These are phyloP conservation scores for Melitaea cinxia DNA, from an alignment of 1,140 invertebrate genomes.

Conservation along the genomic window DNA sequence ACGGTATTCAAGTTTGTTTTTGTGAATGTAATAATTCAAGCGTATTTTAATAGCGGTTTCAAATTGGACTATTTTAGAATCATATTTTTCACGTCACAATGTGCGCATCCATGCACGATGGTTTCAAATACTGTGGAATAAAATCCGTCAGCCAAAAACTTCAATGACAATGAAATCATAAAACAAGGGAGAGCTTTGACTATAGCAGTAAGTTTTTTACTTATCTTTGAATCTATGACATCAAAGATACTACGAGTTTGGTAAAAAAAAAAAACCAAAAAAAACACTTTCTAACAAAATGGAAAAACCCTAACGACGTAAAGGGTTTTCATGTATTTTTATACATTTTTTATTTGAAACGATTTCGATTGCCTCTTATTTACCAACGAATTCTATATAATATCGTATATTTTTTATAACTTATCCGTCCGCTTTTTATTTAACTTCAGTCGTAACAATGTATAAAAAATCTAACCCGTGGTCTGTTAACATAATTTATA, in stretches of 20 bases:
- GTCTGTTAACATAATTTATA: too few species aligned
- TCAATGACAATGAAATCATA: not conserved
- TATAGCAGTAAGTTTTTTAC: not conserved
- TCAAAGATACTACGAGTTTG: not conserved
- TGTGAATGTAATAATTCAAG: not conserved
- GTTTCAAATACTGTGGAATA: not conserved
- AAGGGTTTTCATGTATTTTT: too few species aligned
- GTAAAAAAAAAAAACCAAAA: too few species aligned
- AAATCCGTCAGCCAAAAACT: not conserved
- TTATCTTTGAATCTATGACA: not conserved
- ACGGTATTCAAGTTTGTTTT: not conserved
- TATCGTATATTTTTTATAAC: too few species aligned
- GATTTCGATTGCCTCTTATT: too few species aligned
- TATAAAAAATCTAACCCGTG: too few species aligned
- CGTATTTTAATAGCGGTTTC: not conserved
- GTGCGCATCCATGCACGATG: not conserved
- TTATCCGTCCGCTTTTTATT: too few species aligned
- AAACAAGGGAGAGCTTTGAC: not conserved
- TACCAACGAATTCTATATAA: too few species aligned
- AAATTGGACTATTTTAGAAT: not conserved
- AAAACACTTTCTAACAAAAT: not conserved
- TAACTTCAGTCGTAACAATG: too few species aligned
- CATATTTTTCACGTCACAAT: constrained; percentile 1
- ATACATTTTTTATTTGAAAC: too few species aligned
- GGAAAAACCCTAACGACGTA: not conserved